Conservation (phyloP, 2,888 invertebrate species). For the Actias luna region DNA sequence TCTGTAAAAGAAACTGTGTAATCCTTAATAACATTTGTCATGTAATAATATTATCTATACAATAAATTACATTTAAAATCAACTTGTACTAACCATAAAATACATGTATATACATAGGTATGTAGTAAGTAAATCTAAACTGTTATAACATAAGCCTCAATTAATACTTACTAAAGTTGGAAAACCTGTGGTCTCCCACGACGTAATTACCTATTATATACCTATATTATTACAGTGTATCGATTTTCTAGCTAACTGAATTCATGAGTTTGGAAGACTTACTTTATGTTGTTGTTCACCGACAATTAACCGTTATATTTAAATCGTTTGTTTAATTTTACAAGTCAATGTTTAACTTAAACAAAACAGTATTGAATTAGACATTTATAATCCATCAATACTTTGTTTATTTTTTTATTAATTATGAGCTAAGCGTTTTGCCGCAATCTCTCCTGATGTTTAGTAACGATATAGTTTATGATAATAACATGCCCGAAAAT, state of each 20-base stretch:
- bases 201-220: not conserved
- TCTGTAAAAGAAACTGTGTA: no score
- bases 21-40: no score
- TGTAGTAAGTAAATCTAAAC: not conserved
- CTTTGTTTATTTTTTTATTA: no score
- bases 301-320: not conserved
- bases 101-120: not conserved
- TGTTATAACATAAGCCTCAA: not conserved
- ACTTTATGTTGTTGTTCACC: not conserved
- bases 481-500: no score
- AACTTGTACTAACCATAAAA: not conserved
- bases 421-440: no score
- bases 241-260: not conserved
- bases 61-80: no score
- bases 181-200: constrained; percentile 1
- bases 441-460: no score
- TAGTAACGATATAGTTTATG: no score
- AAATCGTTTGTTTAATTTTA: not conserved
- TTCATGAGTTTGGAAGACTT: not conserved
- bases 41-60: no score
- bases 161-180: not conserved
- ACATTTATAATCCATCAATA: no score
- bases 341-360: not conserved
- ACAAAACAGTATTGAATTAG: no score
- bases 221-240: not conserved